Base-by-base conservation (phyloP, 1,140 invertebrate genomes). In the Zaprionus lachaisei region DNA sequence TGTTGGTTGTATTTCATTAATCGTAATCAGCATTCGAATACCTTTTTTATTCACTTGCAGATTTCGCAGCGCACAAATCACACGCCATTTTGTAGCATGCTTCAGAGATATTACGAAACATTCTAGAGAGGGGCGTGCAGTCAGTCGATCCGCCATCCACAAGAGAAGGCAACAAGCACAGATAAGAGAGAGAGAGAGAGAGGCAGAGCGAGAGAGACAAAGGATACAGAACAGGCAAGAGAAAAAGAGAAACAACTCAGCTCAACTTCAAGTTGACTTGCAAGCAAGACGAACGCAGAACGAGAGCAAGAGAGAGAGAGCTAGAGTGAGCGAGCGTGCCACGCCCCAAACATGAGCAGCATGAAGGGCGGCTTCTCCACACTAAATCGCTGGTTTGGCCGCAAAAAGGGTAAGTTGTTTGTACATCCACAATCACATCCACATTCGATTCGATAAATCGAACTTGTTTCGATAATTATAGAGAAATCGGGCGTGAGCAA, bases 341-440 rank as follows among this genome's bases (percentile, higher is more conserved):
- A 86, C 83, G 83, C 83, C 83, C 66, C 62, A 65, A 83, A 77
- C 58, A 91, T 91, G 91, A 91, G 90, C 82, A 91, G 58, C 73
- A 92, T 91, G 90, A 92, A 91, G 78, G 84, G 86, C 87, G 92
- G 92, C 72, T 92, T 93, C 67, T 91, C 87, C 64, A 93, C 92
- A 73, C 79, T 93, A 17, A 93, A 93, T 70, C 92, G 92, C 72
- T 93, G 91, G 80, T 83, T 93, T 73, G 92, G 92, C 71, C 91
- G 91, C 57, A 93, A 92, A 58, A 93, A 93, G 75, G 80, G 91
- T 92, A 75, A 85, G 79, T 70, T 47, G 41, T 44, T 34, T 34
- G 5, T 2, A 14, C 14, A 1, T 3, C 1, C 5, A 22, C 4
- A 12, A 12, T 20, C 20, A 1, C 7, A 20, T 22, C 2, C 4